Evolutionary conservation across 53 echinoderm and acorn worm genomes (phyloP), one percentile per base, ranked within the genome.

Genomic region (Arbacia lixula): DNA sequence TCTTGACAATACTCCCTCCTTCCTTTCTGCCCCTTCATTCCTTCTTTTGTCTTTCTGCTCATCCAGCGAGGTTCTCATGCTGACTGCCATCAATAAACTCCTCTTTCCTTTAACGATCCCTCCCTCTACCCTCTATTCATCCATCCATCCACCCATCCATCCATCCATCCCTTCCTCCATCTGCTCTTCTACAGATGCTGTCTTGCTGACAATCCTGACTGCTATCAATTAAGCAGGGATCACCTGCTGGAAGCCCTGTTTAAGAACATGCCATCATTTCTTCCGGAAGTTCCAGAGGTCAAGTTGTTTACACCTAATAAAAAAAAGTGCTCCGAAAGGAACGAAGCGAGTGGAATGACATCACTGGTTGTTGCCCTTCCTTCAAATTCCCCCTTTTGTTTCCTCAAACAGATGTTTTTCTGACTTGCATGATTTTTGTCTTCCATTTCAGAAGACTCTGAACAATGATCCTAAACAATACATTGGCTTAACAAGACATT

Each of bases 231-330:
- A 36, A 30, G 71, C 30, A 75, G 36, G 39, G 35, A 29, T 33
- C 75, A 75, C 75, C 75, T 75, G 75, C 34, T 30, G 24, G 20
- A 19, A 21, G 75, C 33, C 42, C 14, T 0, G 30, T 71, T 49
- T 42, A 22, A 17, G 41, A 37, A 20, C n/a, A 49, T 28, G 51
- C 46, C 71, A 12, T 30, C 26, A 46, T 49, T 10, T 33, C 75
- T 53, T 30, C 55, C 56, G 55, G 75, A 54, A 53, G 55, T 31
- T 20, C 41, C 19, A 26, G 55, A 54, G 75, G 75, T 75, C 75
- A 75, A 53, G 73, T 53, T 73, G 73, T 73, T 73, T 73, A 25
- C 73, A 73, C 31, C 73, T 40, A 20, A 42, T 20, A 33, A 65
- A n/a, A n/a, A n/a, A n/a, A n/a, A n/a, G n/a, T n/a, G n/a, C n/a